phyloP scores from a whole-genome alignment of 37 sponge, comb jelly and placozoan genomes.

The Ianthella basta region DNA sequence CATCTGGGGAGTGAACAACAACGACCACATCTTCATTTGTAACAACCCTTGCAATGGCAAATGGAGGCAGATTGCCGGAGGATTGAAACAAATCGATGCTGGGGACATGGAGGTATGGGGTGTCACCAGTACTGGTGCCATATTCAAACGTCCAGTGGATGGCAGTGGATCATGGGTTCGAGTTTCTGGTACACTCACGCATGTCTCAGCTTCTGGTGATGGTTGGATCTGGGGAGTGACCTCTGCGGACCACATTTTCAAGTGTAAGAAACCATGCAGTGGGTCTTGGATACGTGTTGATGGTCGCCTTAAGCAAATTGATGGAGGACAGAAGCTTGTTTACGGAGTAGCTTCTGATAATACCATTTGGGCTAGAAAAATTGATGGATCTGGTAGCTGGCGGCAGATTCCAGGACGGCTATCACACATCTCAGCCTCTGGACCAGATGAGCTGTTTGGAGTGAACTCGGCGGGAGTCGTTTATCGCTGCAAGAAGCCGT shows the following conservation, averaged over 20 bases:
- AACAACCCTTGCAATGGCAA: conserved; percentile 11
- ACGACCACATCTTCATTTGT: conserved; percentile 23
- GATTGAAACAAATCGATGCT: conserved; percentile 8
- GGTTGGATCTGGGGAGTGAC: conserved; percentile 73
- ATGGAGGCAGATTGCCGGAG: conserved; percentile 4
- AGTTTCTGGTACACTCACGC: conserved; percentile 12
- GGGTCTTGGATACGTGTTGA: conserved; percentile 34
- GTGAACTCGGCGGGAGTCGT: neutral
- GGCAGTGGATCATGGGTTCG: conserved; percentile 9
- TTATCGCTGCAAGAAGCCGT: neutral
- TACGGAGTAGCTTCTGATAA: conserved; percentile 46
- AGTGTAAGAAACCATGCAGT: conserved; percentile 72
- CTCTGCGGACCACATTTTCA: conserved; percentile 41
- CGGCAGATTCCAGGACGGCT: neutral
- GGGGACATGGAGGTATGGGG: conserved; percentile 10
- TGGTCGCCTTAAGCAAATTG: conserved; percentile 52
- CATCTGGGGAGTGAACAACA: conserved; percentile 11
- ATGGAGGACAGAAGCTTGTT: conserved; percentile 44
- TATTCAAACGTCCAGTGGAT: conserved; percentile 5
- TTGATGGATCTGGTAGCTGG: neutral
- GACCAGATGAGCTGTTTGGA: conserved; percentile 47
- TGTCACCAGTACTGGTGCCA: neutral
- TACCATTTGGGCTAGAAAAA: neutral
- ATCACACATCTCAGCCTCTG: conserved; percentile 50
- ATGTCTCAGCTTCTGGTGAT: conserved; percentile 68